phyloP scores from a whole-genome alignment of 2,113 vertebrate genomes.

The Psilopsiagon aymara region DNA sequence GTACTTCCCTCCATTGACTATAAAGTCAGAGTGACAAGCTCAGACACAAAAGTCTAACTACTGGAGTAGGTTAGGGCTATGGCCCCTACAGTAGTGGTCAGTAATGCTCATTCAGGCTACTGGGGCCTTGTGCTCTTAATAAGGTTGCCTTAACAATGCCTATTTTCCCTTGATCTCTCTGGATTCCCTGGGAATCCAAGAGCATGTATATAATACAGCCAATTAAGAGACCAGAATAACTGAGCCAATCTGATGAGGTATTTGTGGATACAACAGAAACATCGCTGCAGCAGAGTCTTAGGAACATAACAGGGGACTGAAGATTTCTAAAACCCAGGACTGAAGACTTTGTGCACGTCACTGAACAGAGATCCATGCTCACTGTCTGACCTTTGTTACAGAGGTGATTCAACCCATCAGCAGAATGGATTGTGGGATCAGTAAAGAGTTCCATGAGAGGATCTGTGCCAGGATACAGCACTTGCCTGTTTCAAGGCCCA shows the following conservation, averaged over 20 bases:
- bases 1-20: not conserved
- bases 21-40: not conserved
- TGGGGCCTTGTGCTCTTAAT: not conserved
- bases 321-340: not conserved
- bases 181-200: not conserved
- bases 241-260: not conserved
- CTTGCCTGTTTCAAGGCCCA: not conserved
- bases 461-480: not conserved
- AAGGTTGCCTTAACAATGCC: not conserved
- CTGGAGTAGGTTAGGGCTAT: not conserved
- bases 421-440: not conserved
- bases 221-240: not conserved
- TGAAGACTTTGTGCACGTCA: not conserved
- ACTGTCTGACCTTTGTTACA: not conserved
- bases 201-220: accelerated
- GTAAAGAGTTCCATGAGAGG: not conserved
- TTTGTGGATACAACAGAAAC: not conserved
- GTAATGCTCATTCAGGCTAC: not conserved
- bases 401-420: no score
- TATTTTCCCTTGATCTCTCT: not conserved
- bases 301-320: not conserved
- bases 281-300: not conserved
- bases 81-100: not conserved
- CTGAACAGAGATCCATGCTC: not conserved
- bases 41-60: not conserved